Percentiles rank a stretch among this genome's conserved stretches.
phyloP scores from a whole-genome alignment of 2,888 invertebrate species.

The Matsumyia berberina region DNA sequence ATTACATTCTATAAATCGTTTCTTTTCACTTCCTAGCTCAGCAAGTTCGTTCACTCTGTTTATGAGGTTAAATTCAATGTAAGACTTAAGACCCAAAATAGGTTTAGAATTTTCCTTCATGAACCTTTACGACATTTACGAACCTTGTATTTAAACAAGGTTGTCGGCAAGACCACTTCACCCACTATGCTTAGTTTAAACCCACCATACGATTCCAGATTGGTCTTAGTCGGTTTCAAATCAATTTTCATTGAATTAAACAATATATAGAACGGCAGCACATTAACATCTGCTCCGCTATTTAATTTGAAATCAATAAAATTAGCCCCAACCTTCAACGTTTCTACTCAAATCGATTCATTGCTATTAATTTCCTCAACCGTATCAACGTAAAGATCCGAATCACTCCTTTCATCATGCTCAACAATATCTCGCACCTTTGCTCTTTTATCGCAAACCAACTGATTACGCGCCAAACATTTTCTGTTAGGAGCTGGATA shows the following conservation, averaged over 20 bases:
- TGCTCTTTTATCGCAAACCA: conserved; percentile 23
- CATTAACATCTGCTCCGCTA: conserved; percentile 24
- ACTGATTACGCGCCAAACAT: conserved; percentile 38
- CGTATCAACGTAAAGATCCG: conserved; percentile 35
- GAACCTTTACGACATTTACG: conserved; percentile 23
- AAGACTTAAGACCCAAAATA: conserved; percentile 17
- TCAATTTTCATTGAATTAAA: conserved; percentile 19
- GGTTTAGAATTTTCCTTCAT: conserved; percentile 17
- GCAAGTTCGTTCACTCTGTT: conserved; percentile 22
- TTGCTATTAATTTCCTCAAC: conserved; percentile 29
- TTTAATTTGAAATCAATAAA: conserved; percentile 26
- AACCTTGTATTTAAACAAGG: conserved; percentile 17
- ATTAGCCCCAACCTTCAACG: conserved; percentile 22
- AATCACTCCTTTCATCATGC: conserved; percentile 1
- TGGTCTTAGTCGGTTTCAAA: conserved; percentile 4
- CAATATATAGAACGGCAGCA: conserved; percentile 9
- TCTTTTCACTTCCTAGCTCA: no score
- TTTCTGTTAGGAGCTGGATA: conserved; percentile 25
- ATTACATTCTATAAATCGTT: no score
- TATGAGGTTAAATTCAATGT: conserved; percentile 15
- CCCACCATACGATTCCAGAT: conserved; percentile 12
- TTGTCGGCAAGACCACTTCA: conserved; percentile 22
- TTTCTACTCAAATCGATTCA: conserved; percentile 24
- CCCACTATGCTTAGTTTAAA: conserved; percentile 22
- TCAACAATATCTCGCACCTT: conserved; percentile 12